phyloP scores from a whole-genome alignment of 2,113 vertebrate species.

The Thymallus thymallus region DNA sequence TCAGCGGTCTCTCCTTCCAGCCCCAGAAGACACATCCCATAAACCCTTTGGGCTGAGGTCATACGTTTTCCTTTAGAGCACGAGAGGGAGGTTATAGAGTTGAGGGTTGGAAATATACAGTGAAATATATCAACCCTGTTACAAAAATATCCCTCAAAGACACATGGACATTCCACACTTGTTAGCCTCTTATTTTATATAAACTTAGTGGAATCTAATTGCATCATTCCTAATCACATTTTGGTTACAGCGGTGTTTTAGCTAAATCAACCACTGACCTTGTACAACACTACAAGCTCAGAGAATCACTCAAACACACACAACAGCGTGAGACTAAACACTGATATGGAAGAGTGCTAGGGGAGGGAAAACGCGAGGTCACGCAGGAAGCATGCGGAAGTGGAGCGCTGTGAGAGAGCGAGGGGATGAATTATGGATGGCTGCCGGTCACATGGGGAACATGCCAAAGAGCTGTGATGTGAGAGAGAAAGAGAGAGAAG shows the following conservation, averaged over 20 bases:
- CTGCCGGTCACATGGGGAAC: constrained; percentile 43
- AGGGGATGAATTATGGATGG: constrained; percentile 59
- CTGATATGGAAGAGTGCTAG: constrained; percentile 17
- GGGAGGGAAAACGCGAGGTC: constrained; percentile 48
- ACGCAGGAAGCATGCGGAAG: constrained; percentile 56
- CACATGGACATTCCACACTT: constrained; percentile 1
- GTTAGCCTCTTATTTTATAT: constrained; percentile 16
- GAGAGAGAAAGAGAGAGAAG: constrained; percentile 27
- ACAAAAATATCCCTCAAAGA: not conserved
- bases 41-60: constrained; percentile 44
- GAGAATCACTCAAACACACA: not conserved
- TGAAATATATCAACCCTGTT: not conserved
- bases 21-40: constrained; percentile 10
- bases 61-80: constrained; percentile 35
- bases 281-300: not conserved
- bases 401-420: constrained; percentile 35
- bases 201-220: constrained; percentile 16
- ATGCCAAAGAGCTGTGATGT: constrained; percentile 48
- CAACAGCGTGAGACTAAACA: not conserved
- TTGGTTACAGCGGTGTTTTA: constrained; percentile 36
- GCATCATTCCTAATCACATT: constrained; percentile 17
- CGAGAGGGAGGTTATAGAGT: not conserved
- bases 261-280: constrained; percentile 29
- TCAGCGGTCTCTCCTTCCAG: constrained; percentile 9
- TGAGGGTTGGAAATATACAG: constrained; percentile 6